Evolutionary conservation across 2,797 vertebrate genomes (phyloP), one percentile per base, ranked within the genome.

Genomic region (Setipinna tenuifilis): DNA sequence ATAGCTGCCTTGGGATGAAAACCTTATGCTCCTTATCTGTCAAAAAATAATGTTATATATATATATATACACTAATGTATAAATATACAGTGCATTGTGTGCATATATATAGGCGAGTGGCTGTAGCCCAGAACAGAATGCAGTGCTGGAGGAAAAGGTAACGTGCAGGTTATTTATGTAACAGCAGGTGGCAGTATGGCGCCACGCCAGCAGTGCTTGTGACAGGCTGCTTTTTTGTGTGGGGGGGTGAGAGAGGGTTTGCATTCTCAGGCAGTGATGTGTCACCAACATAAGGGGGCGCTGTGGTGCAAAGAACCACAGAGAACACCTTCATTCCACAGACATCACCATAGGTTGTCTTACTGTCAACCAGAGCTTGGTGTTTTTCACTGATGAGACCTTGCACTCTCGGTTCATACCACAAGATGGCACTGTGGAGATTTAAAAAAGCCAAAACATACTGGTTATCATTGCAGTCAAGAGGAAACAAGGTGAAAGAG

Each of bases 351-450:
- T 19, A 6, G 68, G 0, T 41, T 48, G 46, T 48, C 10, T 48
- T 10, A 48, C 10, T 10, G 46, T 4, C 46, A 41, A 35, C 68
- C 4, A 41, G 68, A 75, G 16, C 31, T 41, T 75, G 31, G 16
- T 5, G 62, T 65, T 65, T 41, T 10, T 5, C 68, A 19, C 11
- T 41, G 28, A 75, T 11, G 0, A 75, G 28, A 75, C 16, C 14
- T 16, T 6, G 28, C 28, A 75, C 28, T 75, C 68, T 16, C 68
- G 35, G 28, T 19, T 16, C 2, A 35, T 31, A 2, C 28, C 68
- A 75, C 68, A 0, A 75, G 68, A 75, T 75, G 68, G 28, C 68
- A 75, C 68, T 75, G 68, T 75, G 68, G 68, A 16, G 28, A 17
- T 75, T 35, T 28, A 5, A 17, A 75, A 41, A 12, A 35, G 28